phyloP scores from a whole-genome alignment of 2,113 vertebrate genomes.

The Osmerus mordax region DNA sequence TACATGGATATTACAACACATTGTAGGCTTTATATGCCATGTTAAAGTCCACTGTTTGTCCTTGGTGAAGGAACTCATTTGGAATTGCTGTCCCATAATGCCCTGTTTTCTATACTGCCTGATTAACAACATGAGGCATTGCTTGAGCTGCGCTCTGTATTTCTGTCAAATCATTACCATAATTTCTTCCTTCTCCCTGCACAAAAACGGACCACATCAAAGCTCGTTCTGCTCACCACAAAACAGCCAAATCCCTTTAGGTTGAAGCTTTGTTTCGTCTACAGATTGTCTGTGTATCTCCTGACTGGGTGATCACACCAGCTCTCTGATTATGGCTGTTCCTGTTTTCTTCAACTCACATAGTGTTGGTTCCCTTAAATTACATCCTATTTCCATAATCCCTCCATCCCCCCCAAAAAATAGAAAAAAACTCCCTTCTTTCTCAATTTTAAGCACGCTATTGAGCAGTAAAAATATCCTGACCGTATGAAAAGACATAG shows the following conservation, averaged over 20 bases:
- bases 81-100: conserved; percentile 25
- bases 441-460: conserved; percentile 8
- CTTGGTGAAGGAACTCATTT: conserved; percentile 42
- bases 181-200: conserved; percentile 23
- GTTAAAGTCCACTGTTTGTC: conserved; percentile 36
- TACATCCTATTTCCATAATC: conserved; percentile 42
- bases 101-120: conserved; percentile 13
- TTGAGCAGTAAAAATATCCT: conserved; percentile 25
- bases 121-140: conserved; percentile 33
- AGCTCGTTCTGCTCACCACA: conserved; percentile 30
- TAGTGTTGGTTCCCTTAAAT: conserved; percentile 47
- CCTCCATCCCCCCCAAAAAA: background rate
- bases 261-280: conserved; percentile 33
- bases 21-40: conserved; percentile 38
- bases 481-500: conserved; percentile 14
- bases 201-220: conserved; percentile 42
- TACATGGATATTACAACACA: conserved; percentile 48
- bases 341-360: conserved; percentile 37
- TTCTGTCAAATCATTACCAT: conserved; percentile 45
- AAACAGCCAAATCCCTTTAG: conserved; percentile 34
- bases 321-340: conserved; percentile 40
- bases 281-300: conserved; percentile 23
- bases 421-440: background rate
- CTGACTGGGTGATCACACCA: conserved; percentile 34
- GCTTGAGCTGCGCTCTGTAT: conserved; percentile 18